These are phyloP conservation scores for Muscicapa adusta DNA, from an alignment of 2,113 vertebrate species.

Conservation along the genomic window DNA sequence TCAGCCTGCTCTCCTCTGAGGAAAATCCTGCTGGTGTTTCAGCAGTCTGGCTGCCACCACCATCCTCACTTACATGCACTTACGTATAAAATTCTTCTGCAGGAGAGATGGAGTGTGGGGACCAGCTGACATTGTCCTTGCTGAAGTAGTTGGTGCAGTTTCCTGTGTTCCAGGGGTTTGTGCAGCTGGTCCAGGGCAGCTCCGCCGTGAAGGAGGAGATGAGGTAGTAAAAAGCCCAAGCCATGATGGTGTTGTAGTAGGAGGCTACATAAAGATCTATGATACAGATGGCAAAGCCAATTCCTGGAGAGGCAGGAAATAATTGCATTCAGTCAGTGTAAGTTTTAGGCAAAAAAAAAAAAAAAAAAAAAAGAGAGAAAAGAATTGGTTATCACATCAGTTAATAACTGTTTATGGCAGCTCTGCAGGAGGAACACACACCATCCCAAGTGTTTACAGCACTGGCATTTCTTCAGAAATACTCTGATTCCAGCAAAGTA, in stretches of 20 bases:
- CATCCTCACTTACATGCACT: slow-evolving; percentile 84
- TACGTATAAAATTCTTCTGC: slow-evolving; percentile 99
- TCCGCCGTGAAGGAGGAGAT: slow-evolving; percentile 85
- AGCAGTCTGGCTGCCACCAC: background rate
- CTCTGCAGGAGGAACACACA: background rate
- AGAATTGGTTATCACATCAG: background rate
- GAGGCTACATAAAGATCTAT: slow-evolving; percentile 93
- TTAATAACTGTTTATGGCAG: background rate
- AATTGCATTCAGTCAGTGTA: background rate
- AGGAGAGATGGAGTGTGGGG: slow-evolving; percentile 83
- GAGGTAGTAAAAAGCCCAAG: slow-evolving; percentile 97
- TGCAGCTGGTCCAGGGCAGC: slow-evolving; percentile 93
- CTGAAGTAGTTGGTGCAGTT: slow-evolving; percentile 92
- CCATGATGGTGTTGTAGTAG: slow-evolving; percentile 99
- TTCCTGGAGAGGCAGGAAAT: slow-evolving; percentile 73
- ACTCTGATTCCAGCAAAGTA: background rate
- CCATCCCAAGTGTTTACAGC: background rate
- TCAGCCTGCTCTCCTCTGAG: background rate
- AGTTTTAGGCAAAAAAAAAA: background rate
- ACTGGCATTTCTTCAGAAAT: background rate
- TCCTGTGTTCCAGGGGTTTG: slow-evolving; percentile 89
- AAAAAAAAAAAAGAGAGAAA: background rate
- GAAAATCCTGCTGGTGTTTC: background rate
- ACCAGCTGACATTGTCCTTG: slow-evolving; percentile 86
- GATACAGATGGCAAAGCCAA: slow-evolving; percentile 95